Base-by-base conservation (phyloP, 92 coral and sea anemone genomes). In the Plumapathes pennacea region DNA sequence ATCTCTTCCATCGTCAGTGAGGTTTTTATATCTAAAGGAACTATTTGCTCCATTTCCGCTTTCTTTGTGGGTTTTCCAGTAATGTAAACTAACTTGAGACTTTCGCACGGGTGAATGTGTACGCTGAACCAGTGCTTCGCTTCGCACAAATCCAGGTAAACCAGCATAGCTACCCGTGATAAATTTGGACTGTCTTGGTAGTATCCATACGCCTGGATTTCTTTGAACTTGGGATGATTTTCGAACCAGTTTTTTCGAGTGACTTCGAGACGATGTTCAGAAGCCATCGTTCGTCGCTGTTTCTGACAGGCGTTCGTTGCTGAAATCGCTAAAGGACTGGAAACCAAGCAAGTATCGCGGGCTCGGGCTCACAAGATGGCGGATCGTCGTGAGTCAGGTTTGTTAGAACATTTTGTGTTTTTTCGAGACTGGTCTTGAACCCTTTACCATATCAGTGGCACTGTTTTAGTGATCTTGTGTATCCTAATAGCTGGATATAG, bases 121-220 rank as follows among this genome's bases (percentile, higher is more conserved):
- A 91, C 96, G 3, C 75, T 81, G 60, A 88, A 88, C 97, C 97
- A 91, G 33, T 90, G 89, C 51, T 91, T 91, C 14, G 51, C 73
- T 72, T 91, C 97, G 36, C 90, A 83, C 38, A 91, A 68, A 30
- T 91, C 97, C 33, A 91, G 54, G 50, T 88, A 91, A 46, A 91
- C 97, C 63, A 78, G 62, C 75, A 91, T 88, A 32, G 84, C 91
- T 13, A 85, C 61, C 32, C 96, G 70, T 27, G 82, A 62, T 9
- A 78, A 7, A 3, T 62, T 57, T 0, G 63, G 28, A 12, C 73
- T 63, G 60, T 63, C 62, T 32, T 74, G 40, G 45, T 59, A 76
- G 63, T 67, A 90, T 42, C 97, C 97, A 30, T 76, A 69, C 7
- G 80, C 50, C 31, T 71, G 52, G 24, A 92, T 80, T 64, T 84